A percentile compares a stretch with the other conserved stretches of the same genome.
These are phyloP conservation scores for Pedicia rivosa DNA, from an alignment of 2,888 invertebrate genomes.

Conservation along the genomic window DNA sequence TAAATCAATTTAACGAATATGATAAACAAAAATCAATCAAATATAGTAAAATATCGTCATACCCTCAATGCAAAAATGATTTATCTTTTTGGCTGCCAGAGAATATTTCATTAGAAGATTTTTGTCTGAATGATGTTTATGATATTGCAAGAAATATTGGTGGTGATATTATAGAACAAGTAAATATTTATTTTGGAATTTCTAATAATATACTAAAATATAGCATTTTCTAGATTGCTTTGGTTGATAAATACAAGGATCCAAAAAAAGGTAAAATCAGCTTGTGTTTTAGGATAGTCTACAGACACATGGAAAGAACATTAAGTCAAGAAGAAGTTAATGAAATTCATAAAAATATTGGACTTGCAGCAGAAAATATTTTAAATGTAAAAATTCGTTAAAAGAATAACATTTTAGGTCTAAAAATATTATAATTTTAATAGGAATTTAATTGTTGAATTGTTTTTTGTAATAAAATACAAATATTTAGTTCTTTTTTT, in stretches of 20 bases:
- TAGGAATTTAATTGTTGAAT: too few relatives aligned
- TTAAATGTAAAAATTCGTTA: conserved; percentile 28
- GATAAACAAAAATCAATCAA: conserved; percentile 47
- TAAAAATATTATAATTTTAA: too few relatives aligned
- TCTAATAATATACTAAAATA: background rate
- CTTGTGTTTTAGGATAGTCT: conserved; percentile 82
- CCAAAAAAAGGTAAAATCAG: conserved; percentile 69
- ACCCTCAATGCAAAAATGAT: conserved; percentile 80
- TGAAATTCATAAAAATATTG: conserved; percentile 62
- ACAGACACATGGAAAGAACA: conserved; percentile 82
- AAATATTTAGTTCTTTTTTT: too few relatives aligned
- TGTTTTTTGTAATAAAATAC: too few relatives aligned
- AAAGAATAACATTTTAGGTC: too few relatives aligned
- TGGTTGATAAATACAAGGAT: conserved; percentile 76
- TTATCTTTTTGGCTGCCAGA: conserved; percentile 92
- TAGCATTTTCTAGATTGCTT: conserved; percentile 41
- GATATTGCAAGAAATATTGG: conserved; percentile 79
- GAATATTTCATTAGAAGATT: conserved; percentile 37
- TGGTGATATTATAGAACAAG: conserved; percentile 89
- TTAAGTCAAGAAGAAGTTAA: conserved; percentile 80
- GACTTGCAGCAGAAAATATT: conserved; percentile 32
- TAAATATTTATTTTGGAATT: conserved; percentile 19
- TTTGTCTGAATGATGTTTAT: conserved; percentile 74
- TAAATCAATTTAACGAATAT: conserved; percentile 70
- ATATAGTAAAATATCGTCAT: conserved; percentile 71